These are phyloP conservation scores for Pediacus dermestoides DNA, from an alignment of 2,888 invertebrate genomes.

Conservation along the genomic window DNA sequence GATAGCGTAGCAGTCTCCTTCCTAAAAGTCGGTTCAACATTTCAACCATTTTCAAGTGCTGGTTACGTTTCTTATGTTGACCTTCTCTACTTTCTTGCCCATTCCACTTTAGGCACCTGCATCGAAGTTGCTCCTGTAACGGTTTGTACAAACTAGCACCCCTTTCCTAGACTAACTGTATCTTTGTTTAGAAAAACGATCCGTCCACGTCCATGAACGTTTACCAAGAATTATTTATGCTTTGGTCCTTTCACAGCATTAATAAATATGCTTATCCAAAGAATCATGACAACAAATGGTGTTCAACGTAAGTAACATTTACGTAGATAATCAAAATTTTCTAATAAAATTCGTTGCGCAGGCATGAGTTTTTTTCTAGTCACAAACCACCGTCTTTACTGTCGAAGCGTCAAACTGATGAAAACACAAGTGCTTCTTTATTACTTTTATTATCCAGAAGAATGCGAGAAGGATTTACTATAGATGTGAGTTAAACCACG, in stretches of 20 bases:
- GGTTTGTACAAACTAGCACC: too few species aligned
- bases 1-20: conserved; percentile 73
- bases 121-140: conserved; percentile 58
- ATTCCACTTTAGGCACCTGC: conserved; percentile 71
- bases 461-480: conserved; percentile 71
- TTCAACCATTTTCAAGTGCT: conserved; percentile 64
- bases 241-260: conserved; percentile 40
- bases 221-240: conserved; percentile 42
- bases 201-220: conserved; percentile 42
- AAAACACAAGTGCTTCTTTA: conserved; percentile 60
- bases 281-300: conserved; percentile 34
- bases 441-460: conserved; percentile 67
- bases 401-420: conserved; percentile 62
- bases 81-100: conserved; percentile 69
- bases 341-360: conserved; percentile 28
- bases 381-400: conserved; percentile 56
- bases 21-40: conserved; percentile 64
- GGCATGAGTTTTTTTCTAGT: conserved; percentile 57
- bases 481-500: conserved; percentile 51
- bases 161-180: conserved; percentile 6
- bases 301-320: conserved; percentile 30
- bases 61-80: conserved; percentile 71
- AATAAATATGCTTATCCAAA: conserved; percentile 30
- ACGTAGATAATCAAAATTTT: conserved; percentile 9
- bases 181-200: conserved; percentile 37